Percentiles rank a stretch among this genome's conserved stretches.
Evolutionary conservation across 2,113 vertebrate species (phyloP).

Genomic region (Daboia siamensis): DNA sequence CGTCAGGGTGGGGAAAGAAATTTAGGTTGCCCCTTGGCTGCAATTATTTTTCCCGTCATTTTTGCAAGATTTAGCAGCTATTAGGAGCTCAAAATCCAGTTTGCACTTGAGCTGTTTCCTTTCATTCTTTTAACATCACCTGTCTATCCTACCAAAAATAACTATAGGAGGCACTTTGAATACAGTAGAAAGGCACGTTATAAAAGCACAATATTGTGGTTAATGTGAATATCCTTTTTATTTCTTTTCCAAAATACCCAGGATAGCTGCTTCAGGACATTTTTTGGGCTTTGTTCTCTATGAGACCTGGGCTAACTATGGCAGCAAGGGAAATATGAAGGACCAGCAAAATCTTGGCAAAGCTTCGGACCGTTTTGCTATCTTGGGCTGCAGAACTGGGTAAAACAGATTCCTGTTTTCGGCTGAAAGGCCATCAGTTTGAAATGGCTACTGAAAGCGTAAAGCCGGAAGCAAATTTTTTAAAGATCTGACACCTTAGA

Average conservation of each 20-base stretch:
- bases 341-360: background rate
- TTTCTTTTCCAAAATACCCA: background rate
- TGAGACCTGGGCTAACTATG: no score
- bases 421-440: background rate
- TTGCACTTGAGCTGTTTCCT: background rate
- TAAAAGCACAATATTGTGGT: constrained; percentile 10
- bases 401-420: background rate
- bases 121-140: background rate
- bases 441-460: background rate
- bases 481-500: background rate
- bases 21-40: background rate
- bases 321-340: background rate
- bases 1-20: background rate
- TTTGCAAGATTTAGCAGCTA: background rate
- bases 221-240: background rate
- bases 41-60: background rate
- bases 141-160: background rate
- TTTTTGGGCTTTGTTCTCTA: background rate
- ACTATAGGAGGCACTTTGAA: background rate
- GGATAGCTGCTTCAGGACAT: background rate
- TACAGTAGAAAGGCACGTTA: background rate
- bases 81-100: background rate
- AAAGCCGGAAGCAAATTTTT: background rate
- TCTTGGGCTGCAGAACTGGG: background rate
- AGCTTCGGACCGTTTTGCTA: no score